These are phyloP conservation scores for Cephalopholis sonnerati DNA, from an alignment of 2,113 vertebrate genomes.

Conservation along the genomic window DNA sequence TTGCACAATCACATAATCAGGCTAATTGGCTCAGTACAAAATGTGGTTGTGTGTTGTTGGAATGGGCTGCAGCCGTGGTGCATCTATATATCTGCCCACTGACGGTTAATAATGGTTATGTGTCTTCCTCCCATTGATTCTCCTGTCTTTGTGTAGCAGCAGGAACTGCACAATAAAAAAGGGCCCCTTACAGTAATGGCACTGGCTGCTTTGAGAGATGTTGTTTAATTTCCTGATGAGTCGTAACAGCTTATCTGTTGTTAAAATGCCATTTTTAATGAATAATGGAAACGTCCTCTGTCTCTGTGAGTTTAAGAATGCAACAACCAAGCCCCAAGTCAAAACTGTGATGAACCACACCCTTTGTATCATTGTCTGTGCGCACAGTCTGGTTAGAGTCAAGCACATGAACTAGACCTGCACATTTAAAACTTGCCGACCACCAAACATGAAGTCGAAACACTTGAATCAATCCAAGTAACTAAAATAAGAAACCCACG, in stretches of 20 bases:
- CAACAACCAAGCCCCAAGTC: conserved; percentile 12
- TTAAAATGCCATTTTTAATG: conserved; percentile 34
- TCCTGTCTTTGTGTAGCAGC: conserved; percentile 52
- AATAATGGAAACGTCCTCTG: not conserved
- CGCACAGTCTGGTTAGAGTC: not conserved
- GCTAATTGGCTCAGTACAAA: conserved; percentile 64
- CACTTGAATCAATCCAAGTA: not conserved
- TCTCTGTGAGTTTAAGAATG: conserved; percentile 36
- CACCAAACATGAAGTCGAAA: not conserved
- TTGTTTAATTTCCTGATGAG: conserved; percentile 41
- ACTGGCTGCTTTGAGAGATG: conserved; percentile 26
- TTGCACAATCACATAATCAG: conserved; percentile 58
- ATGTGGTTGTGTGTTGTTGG: conserved; percentile 19
- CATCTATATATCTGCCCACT: conserved; percentile 62
- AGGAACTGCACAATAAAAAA: conserved; percentile 43
- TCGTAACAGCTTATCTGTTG: conserved; percentile 6
- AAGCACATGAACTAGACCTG: not conserved
- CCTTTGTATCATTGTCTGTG: conserved; percentile 19
- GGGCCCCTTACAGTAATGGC: conserved; percentile 22
- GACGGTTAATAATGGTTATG: conserved; percentile 57
- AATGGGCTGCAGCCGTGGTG: conserved; percentile 12
- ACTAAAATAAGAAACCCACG: not conserved
- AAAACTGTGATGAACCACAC: conserved; percentile 47
- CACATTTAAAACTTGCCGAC: not conserved
- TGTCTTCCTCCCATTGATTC: conserved; percentile 66